phyloP scores from a whole-genome alignment of 2,797 vertebrate genomes.

The Gobio occitaniae region DNA sequence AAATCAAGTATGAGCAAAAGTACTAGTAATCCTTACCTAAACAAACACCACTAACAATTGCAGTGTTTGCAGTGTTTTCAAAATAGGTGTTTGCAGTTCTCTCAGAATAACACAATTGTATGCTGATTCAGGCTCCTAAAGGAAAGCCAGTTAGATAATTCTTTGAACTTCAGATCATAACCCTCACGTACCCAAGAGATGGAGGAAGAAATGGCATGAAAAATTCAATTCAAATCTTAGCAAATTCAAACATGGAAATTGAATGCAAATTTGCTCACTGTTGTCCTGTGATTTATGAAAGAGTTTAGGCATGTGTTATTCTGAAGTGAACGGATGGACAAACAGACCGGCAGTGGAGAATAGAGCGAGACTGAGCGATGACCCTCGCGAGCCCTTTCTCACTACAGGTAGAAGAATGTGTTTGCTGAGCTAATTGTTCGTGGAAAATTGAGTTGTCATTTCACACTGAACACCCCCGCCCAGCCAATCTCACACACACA shows the following conservation, averaged over 20 bases:
- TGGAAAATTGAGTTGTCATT: constrained; percentile 66
- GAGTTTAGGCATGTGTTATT: constrained; percentile 70
- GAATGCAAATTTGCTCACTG: constrained; percentile 81
- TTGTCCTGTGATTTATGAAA: constrained; percentile 79
- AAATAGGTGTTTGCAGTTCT: background rate
- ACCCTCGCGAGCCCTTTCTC: constrained; percentile 78
- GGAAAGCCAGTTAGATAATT: constrained; percentile 47
- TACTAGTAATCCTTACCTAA: background rate
- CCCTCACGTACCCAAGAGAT: constrained; percentile 10
- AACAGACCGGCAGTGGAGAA: constrained; percentile 61
- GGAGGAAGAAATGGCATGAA: constrained; percentile 40
- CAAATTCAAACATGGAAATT: constrained; percentile 76
- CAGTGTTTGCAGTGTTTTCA: background rate
- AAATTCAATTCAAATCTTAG: constrained; percentile 76
- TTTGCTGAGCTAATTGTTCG: constrained; percentile 76
- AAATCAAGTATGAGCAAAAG: background rate
- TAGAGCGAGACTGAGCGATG: constrained; percentile 72
- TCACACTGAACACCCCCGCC: constrained; percentile 49
- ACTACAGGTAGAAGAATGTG: constrained; percentile 71
- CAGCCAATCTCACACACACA: background rate
- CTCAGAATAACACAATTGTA: constrained; percentile 8
- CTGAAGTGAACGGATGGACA: constrained; percentile 77
- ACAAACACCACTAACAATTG: background rate
- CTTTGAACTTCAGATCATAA: constrained; percentile 49
- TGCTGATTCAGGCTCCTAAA: constrained; percentile 46